A percentile compares a stretch with the other conserved stretches of the same genome.
Evolutionary conservation across 2,888 invertebrate genomes (phyloP).

Genomic region (Thalpophila matura): DNA sequence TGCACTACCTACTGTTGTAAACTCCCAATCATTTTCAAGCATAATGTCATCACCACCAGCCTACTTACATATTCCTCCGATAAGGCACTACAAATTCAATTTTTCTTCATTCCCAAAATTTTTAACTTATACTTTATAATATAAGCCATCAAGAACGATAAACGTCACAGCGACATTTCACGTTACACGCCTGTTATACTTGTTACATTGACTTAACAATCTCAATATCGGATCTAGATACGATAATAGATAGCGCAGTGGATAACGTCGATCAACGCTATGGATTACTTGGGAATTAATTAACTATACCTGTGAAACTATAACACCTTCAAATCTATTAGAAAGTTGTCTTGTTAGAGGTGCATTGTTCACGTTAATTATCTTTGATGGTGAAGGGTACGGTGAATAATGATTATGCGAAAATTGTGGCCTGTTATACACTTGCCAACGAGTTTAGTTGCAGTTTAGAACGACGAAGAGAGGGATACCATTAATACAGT

Average conservation of each 20-base stretch:
- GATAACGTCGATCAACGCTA: slow-evolving; percentile 82
- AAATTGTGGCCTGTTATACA: slow-evolving; percentile 42
- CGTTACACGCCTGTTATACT: slow-evolving; percentile 74
- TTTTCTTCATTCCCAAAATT: neutral
- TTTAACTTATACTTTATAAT: slow-evolving; percentile 6
- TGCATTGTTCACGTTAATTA: slow-evolving; percentile 58
- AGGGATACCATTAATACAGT: neutral
- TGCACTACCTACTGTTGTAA: neutral
- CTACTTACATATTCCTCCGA: neutral
- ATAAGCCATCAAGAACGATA: slow-evolving; percentile 61
- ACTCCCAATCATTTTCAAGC: slow-evolving; percentile 10
- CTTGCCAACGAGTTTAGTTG: slow-evolving; percentile 20
- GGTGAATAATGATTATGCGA: slow-evolving; percentile 50
- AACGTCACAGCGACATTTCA: slow-evolving; percentile 66
- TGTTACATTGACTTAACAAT: slow-evolving; percentile 80
- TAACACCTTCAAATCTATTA: slow-evolving; percentile 75
- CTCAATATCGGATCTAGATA: slow-evolving; percentile 79
- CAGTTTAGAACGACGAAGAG: slow-evolving; percentile 1
- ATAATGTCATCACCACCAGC: neutral
- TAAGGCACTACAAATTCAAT: neutral
- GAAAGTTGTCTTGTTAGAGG: slow-evolving; percentile 70
- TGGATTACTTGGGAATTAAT: slow-evolving; percentile 83
- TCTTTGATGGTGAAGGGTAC: slow-evolving; percentile 47
- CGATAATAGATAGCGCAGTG: slow-evolving; percentile 71
- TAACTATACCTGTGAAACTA: slow-evolving; percentile 74